Percentiles rank a stretch among this genome's conserved stretches.
Conservation (phyloP, 2,797 vertebrate genomes). For the Novumbra hubbsi region DNA sequence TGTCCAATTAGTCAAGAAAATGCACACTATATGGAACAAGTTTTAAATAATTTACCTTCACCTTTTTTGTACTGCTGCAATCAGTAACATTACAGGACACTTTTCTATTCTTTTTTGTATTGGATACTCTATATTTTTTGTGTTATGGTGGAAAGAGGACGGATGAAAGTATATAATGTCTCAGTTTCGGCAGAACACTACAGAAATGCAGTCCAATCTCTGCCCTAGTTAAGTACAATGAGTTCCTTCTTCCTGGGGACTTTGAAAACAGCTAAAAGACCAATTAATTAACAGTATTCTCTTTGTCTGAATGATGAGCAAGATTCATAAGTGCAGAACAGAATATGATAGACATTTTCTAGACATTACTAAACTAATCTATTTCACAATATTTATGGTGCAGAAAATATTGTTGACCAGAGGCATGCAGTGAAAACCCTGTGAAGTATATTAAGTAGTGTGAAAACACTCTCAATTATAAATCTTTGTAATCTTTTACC, state of each 20-base stretch:
- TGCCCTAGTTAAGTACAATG: slow-evolving; percentile 75
- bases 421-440: neutral
- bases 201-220: slow-evolving; percentile 31
- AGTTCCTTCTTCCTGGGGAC: slow-evolving; percentile 55
- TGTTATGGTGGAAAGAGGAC: slow-evolving; percentile 2
- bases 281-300: slow-evolving; percentile 66
- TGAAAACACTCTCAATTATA: no score
- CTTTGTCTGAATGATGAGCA: slow-evolving; percentile 46
- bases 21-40: no score
- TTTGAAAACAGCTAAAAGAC: slow-evolving; percentile 48
- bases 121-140: neutral
- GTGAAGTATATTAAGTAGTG: no score
- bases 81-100: no score
- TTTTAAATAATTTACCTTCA: no score
- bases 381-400: slow-evolving; percentile 28
- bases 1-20: no score
- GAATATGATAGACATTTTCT: slow-evolving; percentile 61
- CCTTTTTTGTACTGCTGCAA: no score
- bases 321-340: slow-evolving; percentile 34
- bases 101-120: no score
- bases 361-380: no score
- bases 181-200: slow-evolving; percentile 22
- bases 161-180: neutral
- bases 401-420: neutral
- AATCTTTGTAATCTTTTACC: no score